phyloP scores from a whole-genome alignment of 2,113 vertebrate genomes.

The Cygnus atratus region DNA sequence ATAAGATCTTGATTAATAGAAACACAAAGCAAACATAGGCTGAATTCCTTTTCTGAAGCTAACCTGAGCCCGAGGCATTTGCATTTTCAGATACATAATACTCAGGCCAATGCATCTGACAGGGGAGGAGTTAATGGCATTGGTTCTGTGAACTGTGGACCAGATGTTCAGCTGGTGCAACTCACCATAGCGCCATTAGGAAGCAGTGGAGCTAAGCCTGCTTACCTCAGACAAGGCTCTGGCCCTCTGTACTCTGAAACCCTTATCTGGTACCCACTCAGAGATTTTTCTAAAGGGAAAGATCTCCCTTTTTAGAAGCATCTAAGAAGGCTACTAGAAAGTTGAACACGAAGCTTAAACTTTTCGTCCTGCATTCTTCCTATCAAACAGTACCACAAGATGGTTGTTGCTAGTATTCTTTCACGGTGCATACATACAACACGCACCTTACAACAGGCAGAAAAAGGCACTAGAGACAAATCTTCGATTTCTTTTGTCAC shows the following conservation, averaged over 20 bases:
- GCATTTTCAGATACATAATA: not conserved
- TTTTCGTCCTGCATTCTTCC: not conserved
- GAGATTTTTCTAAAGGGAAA: not conserved
- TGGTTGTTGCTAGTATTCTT: not conserved
- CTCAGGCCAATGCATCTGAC: not conserved
- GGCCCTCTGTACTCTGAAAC: not conserved
- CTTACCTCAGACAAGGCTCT: not conserved
- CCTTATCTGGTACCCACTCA: not conserved
- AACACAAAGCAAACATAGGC: not conserved
- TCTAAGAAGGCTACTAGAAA: not conserved
- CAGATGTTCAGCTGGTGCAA: slow-evolving; percentile 2
- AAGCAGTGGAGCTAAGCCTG: not conserved
- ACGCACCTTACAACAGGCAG: not conserved
- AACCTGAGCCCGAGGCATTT: not conserved
- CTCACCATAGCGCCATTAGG: not conserved
- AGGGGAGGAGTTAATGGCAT: not conserved
- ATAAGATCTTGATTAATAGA: not conserved
- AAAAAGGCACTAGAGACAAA: not conserved
- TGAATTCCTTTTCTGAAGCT: too few species aligned
- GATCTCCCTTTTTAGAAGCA: not conserved
- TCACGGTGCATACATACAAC: too few species aligned
- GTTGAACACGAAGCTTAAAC: not conserved
- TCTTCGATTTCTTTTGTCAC: not conserved
- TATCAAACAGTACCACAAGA: not conserved
- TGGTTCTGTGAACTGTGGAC: not conserved